Evolutionary conservation across 2,888 invertebrate species (phyloP).

Genomic region (Callimorpha dominula): DNA sequence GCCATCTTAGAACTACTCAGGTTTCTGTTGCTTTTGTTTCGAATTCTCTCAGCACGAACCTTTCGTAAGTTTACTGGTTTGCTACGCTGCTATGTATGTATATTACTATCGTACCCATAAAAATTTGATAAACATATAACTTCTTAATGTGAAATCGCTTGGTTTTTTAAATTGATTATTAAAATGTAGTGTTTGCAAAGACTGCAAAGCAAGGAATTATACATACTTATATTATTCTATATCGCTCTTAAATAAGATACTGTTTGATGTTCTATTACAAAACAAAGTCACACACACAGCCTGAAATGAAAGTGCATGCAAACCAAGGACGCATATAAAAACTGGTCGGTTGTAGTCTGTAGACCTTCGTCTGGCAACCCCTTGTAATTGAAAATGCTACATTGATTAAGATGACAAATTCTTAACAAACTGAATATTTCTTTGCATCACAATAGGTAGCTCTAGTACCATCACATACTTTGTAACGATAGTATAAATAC

Average conservation of each 20-base stretch:
- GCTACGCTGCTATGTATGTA: neutral
- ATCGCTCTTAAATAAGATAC: neutral
- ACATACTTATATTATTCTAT: neutral
- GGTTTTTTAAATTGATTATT: neutral
- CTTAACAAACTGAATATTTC: neutral
- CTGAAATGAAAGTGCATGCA: neutral
- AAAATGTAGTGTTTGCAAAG: neutral
- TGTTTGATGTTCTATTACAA: neutral
- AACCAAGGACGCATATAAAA: neutral
- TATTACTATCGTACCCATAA: neutral
- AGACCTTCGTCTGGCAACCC: too few species aligned
- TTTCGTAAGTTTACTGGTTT: neutral
- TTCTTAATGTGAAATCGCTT: neutral
- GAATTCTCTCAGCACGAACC: neutral
- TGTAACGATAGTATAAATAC: constrained; percentile 17
- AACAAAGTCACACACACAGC: neutral
- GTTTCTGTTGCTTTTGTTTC: neutral
- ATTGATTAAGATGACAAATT: neutral
- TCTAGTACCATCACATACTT: neutral
- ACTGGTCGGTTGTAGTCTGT: neutral
- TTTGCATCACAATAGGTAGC: neutral
- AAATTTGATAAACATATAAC: neutral
- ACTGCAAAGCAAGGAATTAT: neutral
- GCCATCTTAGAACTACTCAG: neutral
- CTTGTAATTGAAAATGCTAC: too few species aligned